Evolutionary conservation across 1,140 invertebrate genomes (phyloP).

Genomic region (Palaemon carinicauda): DNA sequence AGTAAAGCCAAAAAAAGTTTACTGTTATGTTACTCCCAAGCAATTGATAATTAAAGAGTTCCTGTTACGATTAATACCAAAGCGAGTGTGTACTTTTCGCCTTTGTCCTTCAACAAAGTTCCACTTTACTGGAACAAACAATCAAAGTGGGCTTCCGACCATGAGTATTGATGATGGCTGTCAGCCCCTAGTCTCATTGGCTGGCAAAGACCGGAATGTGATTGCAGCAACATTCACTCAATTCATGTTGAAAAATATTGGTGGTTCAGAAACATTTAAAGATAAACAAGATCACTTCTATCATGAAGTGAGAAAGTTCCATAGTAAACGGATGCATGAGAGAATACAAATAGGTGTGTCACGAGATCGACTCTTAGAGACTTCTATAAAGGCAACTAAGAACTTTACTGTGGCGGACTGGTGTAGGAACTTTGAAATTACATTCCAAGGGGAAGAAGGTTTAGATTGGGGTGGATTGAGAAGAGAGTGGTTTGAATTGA

Average conservation of each 20-base stretch:
- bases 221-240: slow-evolving; percentile 92
- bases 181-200: slow-evolving; percentile 83
- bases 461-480: slow-evolving; percentile 93
- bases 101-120: slow-evolving; percentile 76
- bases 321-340: slow-evolving; percentile 72
- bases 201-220: slow-evolving; percentile 84
- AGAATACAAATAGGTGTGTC: slow-evolving; percentile 80
- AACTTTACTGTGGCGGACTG: slow-evolving; percentile 83
- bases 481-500: slow-evolving; percentile 91
- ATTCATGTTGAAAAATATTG: slow-evolving; percentile 93
- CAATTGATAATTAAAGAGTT: slow-evolving; percentile 92
- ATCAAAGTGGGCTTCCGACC: slow-evolving; percentile 67
- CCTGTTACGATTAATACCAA: slow-evolving; percentile 90
- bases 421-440: slow-evolving; percentile 93
- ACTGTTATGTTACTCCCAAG: slow-evolving; percentile 87
- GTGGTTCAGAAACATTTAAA: slow-evolving; percentile 93
- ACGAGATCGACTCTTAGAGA: slow-evolving; percentile 81
- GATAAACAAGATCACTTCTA: slow-evolving; percentile 96
- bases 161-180: slow-evolving; percentile 89
- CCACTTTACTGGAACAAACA: slow-evolving; percentile 60
- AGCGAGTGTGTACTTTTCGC: slow-evolving; percentile 88
- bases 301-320: slow-evolving; percentile 87
- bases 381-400: slow-evolving; percentile 80
- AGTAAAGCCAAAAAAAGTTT: slow-evolving; percentile 83
- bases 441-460: slow-evolving; percentile 90